Evolutionary conservation across 2,888 invertebrate genomes (phyloP).

Genomic region (Cheilosia soror): DNA sequence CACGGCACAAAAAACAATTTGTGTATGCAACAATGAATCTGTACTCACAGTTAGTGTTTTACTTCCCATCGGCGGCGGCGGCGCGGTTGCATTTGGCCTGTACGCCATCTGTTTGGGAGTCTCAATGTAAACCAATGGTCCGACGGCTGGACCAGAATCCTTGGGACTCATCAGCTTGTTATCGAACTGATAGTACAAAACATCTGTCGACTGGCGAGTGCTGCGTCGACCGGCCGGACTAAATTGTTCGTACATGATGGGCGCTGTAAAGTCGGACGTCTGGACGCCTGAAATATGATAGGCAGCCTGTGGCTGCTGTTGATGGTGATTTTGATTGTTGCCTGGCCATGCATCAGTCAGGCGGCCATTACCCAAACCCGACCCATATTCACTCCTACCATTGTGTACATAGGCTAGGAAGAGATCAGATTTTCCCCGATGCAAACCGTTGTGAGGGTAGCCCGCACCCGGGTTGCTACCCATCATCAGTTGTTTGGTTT

Average conservation of each 20-base stretch:
- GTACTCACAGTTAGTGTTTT: constrained; percentile 73
- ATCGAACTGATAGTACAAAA: constrained; percentile 83
- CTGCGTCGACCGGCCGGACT: constrained; percentile 77
- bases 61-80: constrained; percentile 43
- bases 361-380: constrained; percentile 58
- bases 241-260: constrained; percentile 73
- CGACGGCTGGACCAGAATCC: constrained; percentile 56
- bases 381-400: constrained; percentile 57
- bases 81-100: constrained; percentile 45
- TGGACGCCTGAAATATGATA: constrained; percentile 83
- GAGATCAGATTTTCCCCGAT: constrained; percentile 83
- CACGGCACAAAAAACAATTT: constrained; percentile 42
- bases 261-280: constrained; percentile 82
- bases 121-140: constrained; percentile 67
- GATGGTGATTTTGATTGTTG: constrained; percentile 59
- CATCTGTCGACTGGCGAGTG: constrained; percentile 78
- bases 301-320: constrained; percentile 77
- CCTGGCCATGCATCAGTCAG: constrained; percentile 65
- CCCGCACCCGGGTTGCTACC: constrained; percentile 77
- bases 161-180: constrained; percentile 76
- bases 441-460: constrained; percentile 77
- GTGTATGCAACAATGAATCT: constrained; percentile 37
- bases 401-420: constrained; percentile 82
- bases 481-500: constrained; percentile 81
- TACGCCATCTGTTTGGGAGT: constrained; percentile 62